Evolutionary conservation across 2,797 vertebrate genomes (phyloP), one percentile per base, ranked within the genome.

Genomic region (Mormyrus proboscirostris): DNA sequence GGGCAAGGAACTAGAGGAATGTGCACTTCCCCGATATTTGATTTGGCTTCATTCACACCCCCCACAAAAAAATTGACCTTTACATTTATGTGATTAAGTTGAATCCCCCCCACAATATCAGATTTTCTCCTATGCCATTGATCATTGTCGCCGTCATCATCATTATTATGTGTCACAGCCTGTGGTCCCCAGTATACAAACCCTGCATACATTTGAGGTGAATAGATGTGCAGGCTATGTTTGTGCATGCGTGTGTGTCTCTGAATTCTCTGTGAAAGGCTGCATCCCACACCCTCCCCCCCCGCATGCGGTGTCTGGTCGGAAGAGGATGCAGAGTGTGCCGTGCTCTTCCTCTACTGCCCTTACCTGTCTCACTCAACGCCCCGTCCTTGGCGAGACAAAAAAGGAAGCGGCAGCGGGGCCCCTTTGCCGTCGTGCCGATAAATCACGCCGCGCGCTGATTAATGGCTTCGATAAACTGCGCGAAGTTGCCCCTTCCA

Each of bases 361-460:
- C 73, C 69, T 55, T 51, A 83, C 86, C 89, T 89, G 50, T 47
- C 83, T 59, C 88, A 73, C 86, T 83, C n/a, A 22, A 65, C 82
- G 33, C 44, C 73, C 44, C 50, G 89, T 88, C 89, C 89, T 90
- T 90, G 89, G 87, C 87, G 79, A 89, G 87, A 89, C 89, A 90
- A 50, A 88, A 87, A 84, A 44, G 55, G 55, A 90, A 44, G 76
- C 41, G 59, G 87, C 44, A 41, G 16, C 76, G 82, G 73, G 49
- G 4, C 8, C 25, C 4, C 87, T 83, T 19, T 19, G n/a, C 14
- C 86, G 57, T 84, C 82, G 53, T 51, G 53, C 8, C 14, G 86
- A 83, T 90, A 62, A 82, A 90, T 90, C 57, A 90, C 82, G 55
- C 55, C 88, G 44, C n/a, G 2, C 51, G 88, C 88, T 90, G 89